A percentile compares a stretch with the other conserved stretches of the same genome.
Conservation (phyloP, 2,888 invertebrate species). For the Muscina levida region DNA sequence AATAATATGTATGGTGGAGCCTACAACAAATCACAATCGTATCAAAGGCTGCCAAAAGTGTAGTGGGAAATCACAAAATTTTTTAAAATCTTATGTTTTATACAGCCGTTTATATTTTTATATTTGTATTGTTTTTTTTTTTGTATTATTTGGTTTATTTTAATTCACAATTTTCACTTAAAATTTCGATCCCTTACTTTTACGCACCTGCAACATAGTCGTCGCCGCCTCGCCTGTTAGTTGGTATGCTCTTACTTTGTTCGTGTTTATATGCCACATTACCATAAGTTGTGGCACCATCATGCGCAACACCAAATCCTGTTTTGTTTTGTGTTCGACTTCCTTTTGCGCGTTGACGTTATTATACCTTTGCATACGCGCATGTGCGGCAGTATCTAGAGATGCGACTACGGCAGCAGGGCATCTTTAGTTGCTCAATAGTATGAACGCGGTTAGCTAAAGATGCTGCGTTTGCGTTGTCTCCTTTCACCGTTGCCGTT, state of each 20-base stretch:
- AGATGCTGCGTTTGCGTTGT: constrained; percentile 8
- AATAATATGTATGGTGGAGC: no score
- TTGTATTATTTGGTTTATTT: background rate
- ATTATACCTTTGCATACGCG: constrained; percentile 28
- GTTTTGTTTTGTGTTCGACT: constrained; percentile 20
- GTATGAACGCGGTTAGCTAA: no score
- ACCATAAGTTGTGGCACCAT: constrained; percentile 6
- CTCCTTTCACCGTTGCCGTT: background rate
- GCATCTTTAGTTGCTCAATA: no score
- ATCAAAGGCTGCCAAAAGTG: no score
- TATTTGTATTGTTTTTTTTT: background rate
- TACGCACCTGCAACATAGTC: constrained; percentile 65
- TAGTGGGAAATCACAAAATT: no score
- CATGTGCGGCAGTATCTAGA: constrained; percentile 12
- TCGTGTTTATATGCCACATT: constrained; percentile 26
- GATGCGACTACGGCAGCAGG: constrained; percentile 11
- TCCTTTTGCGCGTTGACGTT: constrained; percentile 6
- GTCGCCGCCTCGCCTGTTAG: no score
- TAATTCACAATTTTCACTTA: background rate
- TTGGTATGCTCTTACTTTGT: constrained; percentile 23
- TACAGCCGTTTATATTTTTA: background rate
- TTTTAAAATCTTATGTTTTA: no score
- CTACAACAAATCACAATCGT: background rate
- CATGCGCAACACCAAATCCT: constrained; percentile 23
- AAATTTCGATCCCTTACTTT: no score